Base-by-base conservation (phyloP, 2,888 invertebrate species). In the Mesorhabditis belari region DNA sequence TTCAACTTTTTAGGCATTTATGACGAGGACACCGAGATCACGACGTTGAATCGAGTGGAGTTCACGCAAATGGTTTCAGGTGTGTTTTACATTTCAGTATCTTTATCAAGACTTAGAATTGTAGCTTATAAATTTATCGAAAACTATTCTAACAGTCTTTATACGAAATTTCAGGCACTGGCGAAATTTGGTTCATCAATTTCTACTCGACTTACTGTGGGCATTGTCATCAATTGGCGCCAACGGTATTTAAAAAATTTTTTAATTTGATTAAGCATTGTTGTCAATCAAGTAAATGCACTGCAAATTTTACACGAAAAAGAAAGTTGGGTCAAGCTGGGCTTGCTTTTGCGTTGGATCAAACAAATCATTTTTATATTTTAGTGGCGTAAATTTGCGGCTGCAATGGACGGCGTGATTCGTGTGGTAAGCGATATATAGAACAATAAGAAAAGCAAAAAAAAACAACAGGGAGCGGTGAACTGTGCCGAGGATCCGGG, bases 161-260 rank as follows among this genome's bases (percentile, higher is more conserved):
- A n/a, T 35, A 17, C n/a, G 1, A 12, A 17, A 17, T 35, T 35
- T 17, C n/a, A 35, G 44, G 44, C 1, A 50, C 17, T 23, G 51
- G 51, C 51, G 88, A 88, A 65, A 85, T 88, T 28, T 89, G 91
- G 88, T 90, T 91, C 81, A 86, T 92, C 63, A 91, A 91, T 82
- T 91, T 89, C 81, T 92, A 91, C 82, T 90, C 90, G 0, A 89
- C 91, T 2, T 87, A 88, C 80, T 91, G 91, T 79, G 88, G 88
- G 23, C 91, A 91, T 71, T 92, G 91, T 79, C 90, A 91, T 81
- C 86, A 86, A 66, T 83, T 91, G 71, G 90, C 89, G 2, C 89
- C 90, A 6, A 85, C 87, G 54, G 84, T 85, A 73, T 79, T 82
- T 77, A 52, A 24, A 57, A n/a, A n/a, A 21, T 56, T 35, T n/a